Conservation (phyloP, 2,113 vertebrate genomes). For the Istiophorus platypterus region DNA sequence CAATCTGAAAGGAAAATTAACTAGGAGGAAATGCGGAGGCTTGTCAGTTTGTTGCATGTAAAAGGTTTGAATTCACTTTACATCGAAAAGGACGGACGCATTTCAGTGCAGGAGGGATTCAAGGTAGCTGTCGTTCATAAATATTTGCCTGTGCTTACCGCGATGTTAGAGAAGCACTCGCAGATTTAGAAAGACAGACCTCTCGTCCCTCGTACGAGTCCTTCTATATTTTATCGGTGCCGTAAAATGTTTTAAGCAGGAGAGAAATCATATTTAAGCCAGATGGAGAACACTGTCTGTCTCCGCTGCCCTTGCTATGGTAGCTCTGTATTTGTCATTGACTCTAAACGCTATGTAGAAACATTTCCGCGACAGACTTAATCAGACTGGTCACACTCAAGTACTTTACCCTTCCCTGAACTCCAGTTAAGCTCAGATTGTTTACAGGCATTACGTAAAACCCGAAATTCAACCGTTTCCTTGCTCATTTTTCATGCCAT, state of each 20-base stretch:
- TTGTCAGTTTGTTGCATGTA: neutral
- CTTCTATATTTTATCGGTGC: conserved; percentile 13
- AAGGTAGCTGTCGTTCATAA: neutral
- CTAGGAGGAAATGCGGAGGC: neutral
- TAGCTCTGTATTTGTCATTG: neutral
- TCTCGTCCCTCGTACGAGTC: neutral
- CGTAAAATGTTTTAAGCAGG: conserved; percentile 28
- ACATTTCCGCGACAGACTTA: neutral
- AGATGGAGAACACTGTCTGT: neutral
- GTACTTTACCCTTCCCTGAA: conserved; percentile 41
- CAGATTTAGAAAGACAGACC: conserved; percentile 18
- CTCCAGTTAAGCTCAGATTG: conserved; percentile 28
- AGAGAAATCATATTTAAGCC: neutral
- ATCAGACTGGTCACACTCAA: conserved; percentile 28
- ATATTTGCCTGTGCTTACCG: conserved; percentile 21
- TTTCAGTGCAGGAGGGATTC: neutral
- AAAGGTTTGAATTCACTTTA: conserved; percentile 21
- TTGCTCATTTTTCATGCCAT: conserved; percentile 28
- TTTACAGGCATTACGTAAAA: conserved; percentile 42
- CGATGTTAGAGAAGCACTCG: neutral
- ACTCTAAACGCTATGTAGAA: conserved; percentile 10
- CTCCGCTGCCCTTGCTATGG: neutral
- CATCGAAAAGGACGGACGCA: neutral
- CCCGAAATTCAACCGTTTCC: neutral
- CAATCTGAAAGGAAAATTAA: conserved; percentile 33